These are phyloP conservation scores for Candoia aspera DNA, from an alignment of 2,113 vertebrate species.

Conservation along the genomic window DNA sequence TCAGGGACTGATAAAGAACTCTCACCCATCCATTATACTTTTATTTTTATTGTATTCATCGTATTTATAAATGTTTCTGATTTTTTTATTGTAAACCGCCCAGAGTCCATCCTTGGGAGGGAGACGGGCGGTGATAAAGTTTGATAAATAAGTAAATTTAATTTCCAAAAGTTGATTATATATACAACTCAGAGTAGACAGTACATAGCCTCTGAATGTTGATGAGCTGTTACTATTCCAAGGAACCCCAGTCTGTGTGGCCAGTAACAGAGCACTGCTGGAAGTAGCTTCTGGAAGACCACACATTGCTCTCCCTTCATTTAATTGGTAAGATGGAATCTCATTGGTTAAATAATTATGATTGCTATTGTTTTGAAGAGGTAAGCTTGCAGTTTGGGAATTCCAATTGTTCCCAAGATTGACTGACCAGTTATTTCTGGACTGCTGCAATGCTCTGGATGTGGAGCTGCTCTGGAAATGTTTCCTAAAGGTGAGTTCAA, in stretches of 20 bases:
- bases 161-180: not conserved
- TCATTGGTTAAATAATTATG: not conserved
- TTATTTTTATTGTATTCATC: no score
- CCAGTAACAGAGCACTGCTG: not conserved
- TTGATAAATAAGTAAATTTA: no score
- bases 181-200: not conserved
- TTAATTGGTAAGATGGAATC: not conserved
- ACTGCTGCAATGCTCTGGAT: not conserved
- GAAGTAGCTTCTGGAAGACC: not conserved
- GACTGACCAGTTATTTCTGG: not conserved
- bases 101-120: no score
- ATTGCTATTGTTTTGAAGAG: not conserved
- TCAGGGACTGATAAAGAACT: no score
- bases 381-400: not conserved
- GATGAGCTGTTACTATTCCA: not conserved
- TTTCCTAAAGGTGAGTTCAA: not conserved
- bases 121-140: no score
- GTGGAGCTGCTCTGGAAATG: not conserved
- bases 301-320: not conserved
- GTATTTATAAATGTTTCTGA: no score
- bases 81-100: no score
- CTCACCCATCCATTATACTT: no score
- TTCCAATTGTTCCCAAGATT: not conserved
- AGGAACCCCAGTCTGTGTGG: not conserved
- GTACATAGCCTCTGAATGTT: not conserved